A percentile compares a stretch with the other conserved stretches of the same genome.
phyloP scores from a whole-genome alignment of 2,797 vertebrate genomes.

The Gadopsis bispinosus region DNA sequence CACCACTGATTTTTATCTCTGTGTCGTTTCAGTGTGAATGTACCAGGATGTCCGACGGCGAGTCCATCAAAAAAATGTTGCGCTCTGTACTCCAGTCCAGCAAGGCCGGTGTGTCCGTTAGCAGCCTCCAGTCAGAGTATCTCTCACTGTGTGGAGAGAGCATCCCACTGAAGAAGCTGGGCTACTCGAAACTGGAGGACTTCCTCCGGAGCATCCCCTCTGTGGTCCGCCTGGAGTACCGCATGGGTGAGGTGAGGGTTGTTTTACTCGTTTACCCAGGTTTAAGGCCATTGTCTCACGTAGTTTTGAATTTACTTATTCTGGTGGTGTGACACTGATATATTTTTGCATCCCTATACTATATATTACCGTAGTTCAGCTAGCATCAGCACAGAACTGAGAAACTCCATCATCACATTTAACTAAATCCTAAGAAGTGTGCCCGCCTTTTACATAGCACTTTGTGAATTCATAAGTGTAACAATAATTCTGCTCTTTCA shows the following conservation, averaged over 20 bases:
- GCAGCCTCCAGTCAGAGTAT: constrained; percentile 88
- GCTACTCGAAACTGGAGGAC: constrained; percentile 85
- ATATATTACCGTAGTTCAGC: not conserved
- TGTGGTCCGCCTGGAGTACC: constrained; percentile 87
- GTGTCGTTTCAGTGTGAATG: constrained; percentile 34
- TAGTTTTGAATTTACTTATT: not conserved
- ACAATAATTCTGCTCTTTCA: constrained; percentile 48
- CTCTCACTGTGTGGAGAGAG: constrained; percentile 88
- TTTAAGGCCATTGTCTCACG: not conserved
- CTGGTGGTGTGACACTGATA: not conserved
- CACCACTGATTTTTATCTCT: not conserved
- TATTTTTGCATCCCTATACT: not conserved
- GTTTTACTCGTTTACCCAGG: not conserved
- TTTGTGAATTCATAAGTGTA: not conserved
- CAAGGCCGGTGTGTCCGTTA: constrained; percentile 87
- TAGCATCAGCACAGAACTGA: not conserved
- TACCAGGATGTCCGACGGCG: constrained; percentile 86
- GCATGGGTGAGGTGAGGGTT: constrained; percentile 87
- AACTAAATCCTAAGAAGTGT: not conserved
- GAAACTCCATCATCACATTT: not conserved
- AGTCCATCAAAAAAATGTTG: constrained; percentile 89
- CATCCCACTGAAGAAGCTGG: constrained; percentile 89
- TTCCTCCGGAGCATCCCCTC: constrained; percentile 89
- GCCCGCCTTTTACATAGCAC: not conserved
- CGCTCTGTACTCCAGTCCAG: constrained; percentile 91